These are phyloP conservation scores for Xiphophorus hellerii DNA, from an alignment of 2,113 vertebrate species.

Conservation along the genomic window DNA sequence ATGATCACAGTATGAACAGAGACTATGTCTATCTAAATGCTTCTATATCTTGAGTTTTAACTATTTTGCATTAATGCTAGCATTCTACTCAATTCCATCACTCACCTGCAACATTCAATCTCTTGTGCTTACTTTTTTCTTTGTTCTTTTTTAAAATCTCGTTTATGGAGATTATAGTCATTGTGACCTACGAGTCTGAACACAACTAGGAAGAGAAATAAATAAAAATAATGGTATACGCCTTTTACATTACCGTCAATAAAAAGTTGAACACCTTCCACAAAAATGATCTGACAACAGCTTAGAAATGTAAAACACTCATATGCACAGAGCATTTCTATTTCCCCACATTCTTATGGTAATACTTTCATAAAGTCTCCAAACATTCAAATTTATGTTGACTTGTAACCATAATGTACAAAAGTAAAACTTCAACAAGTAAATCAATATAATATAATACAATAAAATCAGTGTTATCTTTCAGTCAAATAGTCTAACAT, in stretches of 20 bases:
- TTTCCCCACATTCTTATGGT: slow-evolving; percentile 63
- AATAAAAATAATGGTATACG: not conserved
- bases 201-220: not conserved
- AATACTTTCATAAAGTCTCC: slow-evolving; percentile 71
- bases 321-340: slow-evolving; percentile 20
- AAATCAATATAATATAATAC: not conserved
- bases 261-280: slow-evolving; percentile 24
- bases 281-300: not conserved
- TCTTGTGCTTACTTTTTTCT: not conserved
- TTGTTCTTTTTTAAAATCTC: not conserved
- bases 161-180: not conserved
- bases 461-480: not conserved
- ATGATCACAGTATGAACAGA: not conserved
- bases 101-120: not conserved
- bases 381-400: slow-evolving; percentile 61
- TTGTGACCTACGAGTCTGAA: not conserved
- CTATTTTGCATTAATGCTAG: too few relatives aligned
- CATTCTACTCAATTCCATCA: too few relatives aligned
- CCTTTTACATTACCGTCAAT: slow-evolving; percentile 7
- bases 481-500: not conserved
- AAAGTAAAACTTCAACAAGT: not conserved
- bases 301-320: slow-evolving; percentile 18
- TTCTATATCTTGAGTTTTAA: not conserved
- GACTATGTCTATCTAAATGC: not conserved
- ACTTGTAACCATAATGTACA: not conserved